Conservation (phyloP, 2,888 invertebrate genomes). For the Scaeva pyrastri region DNA sequence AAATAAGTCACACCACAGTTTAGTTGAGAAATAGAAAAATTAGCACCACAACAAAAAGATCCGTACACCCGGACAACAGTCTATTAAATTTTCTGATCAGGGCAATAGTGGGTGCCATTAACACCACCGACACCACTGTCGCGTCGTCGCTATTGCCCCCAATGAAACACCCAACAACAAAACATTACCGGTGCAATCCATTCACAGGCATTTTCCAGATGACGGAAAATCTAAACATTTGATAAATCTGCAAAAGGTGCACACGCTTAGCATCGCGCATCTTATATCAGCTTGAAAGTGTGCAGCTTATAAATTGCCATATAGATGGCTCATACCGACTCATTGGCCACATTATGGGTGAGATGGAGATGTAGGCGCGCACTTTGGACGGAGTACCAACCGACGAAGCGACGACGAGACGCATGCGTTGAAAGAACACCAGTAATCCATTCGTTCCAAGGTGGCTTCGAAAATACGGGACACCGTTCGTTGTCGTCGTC, state of each 20-base stretch:
- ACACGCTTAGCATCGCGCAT: constrained; percentile 47
- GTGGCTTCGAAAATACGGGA: not conserved
- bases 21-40: constrained; percentile 9
- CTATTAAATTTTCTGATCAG: constrained; percentile 26
- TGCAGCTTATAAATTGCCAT: constrained; percentile 57
- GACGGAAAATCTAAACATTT: constrained; percentile 64
- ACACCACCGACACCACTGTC: constrained; percentile 3
- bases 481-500: not conserved
- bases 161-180: not conserved
- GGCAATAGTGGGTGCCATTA: constrained; percentile 35
- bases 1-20: constrained; percentile 49
- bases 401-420: not conserved
- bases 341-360: not conserved
- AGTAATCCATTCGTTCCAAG: constrained; percentile 73
- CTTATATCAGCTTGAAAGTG: constrained; percentile 26
- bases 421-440: constrained; percentile 74
- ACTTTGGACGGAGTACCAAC: constrained; percentile 36
- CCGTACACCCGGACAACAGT: constrained; percentile 3
- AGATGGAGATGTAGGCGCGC: constrained; percentile 70
- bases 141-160: not conserved
- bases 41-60: constrained; percentile 24
- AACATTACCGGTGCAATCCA: constrained; percentile 28
- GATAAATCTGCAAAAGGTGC: constrained; percentile 70
- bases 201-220: constrained; percentile 46
- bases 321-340: not conserved